Evolutionary conservation across 1,140 invertebrate genomes (phyloP), one percentile per base, ranked within the genome.

Genomic region (Nylanderia fulva): DNA sequence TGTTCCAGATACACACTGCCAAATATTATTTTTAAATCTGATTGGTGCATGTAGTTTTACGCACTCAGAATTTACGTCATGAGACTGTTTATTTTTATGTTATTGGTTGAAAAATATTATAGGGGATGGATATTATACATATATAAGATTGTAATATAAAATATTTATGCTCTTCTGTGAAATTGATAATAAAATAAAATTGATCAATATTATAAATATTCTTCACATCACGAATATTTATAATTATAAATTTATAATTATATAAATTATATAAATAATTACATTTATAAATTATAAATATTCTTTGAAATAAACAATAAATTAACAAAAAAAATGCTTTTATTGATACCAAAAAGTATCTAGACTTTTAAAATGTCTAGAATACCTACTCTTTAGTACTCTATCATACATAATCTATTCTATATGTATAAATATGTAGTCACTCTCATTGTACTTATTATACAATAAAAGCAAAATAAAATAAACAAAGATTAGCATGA

Each of bases 21-120:
- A 72, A 80, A 36, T 58, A 84, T 74, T 68, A 60, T 84, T 64
- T 85, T 61, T 85, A 66, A 84, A 13, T 84, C 58, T 61, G 21
- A 74, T 63, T 76, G 39, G 11, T 80, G 33, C 63, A n/a, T 82
- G 77, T 39, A 60, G 11, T 33, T 29, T 21, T n/a, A 80, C 18
- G 36, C 36, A 7, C 4, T 21, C 52, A 9, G 36, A 11, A 72
- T 82, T 58, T 45, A 58, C 54, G 66, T 82, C 45, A 71, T 18
- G 3, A 15, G 24, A 69, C 4, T 5, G 29, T 52, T 69, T 80
- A 42, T 56, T 72, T 79, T 80, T 80, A 18, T 29, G 21, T 66
- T 27, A 2, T 69, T 56, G 27, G 6, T 58, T 0, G 8, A 39
- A 52, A 42, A 29, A 66, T n/a, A 29, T 9, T 27, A 7, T n/a